These are phyloP conservation scores for Euleptes europaea DNA, from an alignment of 2,113 vertebrate genomes.

Conservation along the genomic window DNA sequence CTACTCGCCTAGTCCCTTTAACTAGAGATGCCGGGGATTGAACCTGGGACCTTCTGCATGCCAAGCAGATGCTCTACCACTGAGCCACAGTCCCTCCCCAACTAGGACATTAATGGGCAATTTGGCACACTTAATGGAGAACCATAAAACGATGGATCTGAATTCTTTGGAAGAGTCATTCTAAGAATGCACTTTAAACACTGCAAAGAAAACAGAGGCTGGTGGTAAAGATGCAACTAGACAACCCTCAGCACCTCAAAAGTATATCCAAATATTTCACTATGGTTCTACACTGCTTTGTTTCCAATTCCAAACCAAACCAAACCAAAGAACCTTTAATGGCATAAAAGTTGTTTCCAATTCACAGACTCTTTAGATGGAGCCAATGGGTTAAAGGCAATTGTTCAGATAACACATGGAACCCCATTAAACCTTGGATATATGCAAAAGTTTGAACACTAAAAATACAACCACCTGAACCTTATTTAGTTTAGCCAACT, in stretches of 20 bases:
- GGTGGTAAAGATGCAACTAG: background rate
- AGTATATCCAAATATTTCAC: background rate
- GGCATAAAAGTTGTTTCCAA: too few relatives aligned
- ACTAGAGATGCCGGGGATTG: too few relatives aligned
- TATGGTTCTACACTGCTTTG: background rate
- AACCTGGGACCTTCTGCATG: too few relatives aligned
- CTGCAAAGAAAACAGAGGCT: fast-evolving
- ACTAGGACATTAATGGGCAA: fast-evolving
- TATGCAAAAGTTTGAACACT: background rate
- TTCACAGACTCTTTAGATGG: background rate
- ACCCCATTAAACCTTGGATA: background rate
- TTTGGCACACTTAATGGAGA: background rate
- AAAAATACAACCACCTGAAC: background rate
- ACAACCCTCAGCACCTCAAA: background rate
- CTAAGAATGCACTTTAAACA: too few relatives aligned
- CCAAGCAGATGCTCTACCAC: too few relatives aligned
- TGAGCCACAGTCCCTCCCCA: too few relatives aligned
- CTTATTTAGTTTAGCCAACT: conserved; percentile 3
- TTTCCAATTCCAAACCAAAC: too few relatives aligned
- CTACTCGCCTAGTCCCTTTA: too few relatives aligned
- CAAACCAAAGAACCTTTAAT: too few relatives aligned
- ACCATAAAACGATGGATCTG: too few relatives aligned
- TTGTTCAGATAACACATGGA: background rate
- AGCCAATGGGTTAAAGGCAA: background rate
- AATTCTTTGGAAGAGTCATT: too few relatives aligned